These are phyloP conservation scores for Mimas tiliae DNA, from an alignment of 2,888 invertebrate species.

Conservation along the genomic window DNA sequence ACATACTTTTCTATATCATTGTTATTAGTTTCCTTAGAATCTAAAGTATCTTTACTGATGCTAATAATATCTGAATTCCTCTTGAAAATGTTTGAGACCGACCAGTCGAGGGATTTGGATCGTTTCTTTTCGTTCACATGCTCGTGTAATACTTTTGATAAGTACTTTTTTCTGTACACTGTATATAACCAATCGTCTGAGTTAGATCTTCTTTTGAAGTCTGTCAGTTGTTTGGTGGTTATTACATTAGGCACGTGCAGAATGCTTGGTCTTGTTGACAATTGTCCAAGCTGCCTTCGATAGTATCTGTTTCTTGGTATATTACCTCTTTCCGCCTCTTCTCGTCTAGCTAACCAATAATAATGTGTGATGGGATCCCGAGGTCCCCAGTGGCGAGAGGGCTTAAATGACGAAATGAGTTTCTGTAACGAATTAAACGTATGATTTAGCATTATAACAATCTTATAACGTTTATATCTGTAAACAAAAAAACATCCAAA, in stretches of 20 bases:
- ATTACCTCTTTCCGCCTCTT: constrained; percentile 50
- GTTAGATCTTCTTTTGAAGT: constrained; percentile 57
- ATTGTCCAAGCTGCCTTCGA: constrained; percentile 59
- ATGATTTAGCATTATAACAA: too few species aligned
- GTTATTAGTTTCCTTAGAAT: constrained; percentile 24
- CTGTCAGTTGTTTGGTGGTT: constrained; percentile 32
- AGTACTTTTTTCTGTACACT: constrained; percentile 50
- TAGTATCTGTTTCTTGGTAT: constrained; percentile 45
- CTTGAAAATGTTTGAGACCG: constrained; percentile 27
- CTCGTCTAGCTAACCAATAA: constrained; percentile 71
- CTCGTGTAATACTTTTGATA: constrained; percentile 41
- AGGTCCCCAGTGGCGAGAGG: constrained; percentile 77
- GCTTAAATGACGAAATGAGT: constrained; percentile 67
- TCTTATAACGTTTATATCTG: too few species aligned
- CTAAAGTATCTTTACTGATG: not conserved
- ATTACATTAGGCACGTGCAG: constrained; percentile 39
- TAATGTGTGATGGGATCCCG: constrained; percentile 76
- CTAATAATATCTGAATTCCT: constrained; percentile 11
- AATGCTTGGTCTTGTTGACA: constrained; percentile 56
- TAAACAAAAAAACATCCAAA: too few species aligned
- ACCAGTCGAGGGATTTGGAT: constrained; percentile 64
- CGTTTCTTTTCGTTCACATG: constrained; percentile 42
- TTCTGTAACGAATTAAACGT: constrained; percentile 56
- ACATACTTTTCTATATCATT: constrained; percentile 20
- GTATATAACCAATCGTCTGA: constrained; percentile 72